These are phyloP conservation scores for Channa maculata DNA, from an alignment of 2,113 vertebrate species.

Conservation along the genomic window DNA sequence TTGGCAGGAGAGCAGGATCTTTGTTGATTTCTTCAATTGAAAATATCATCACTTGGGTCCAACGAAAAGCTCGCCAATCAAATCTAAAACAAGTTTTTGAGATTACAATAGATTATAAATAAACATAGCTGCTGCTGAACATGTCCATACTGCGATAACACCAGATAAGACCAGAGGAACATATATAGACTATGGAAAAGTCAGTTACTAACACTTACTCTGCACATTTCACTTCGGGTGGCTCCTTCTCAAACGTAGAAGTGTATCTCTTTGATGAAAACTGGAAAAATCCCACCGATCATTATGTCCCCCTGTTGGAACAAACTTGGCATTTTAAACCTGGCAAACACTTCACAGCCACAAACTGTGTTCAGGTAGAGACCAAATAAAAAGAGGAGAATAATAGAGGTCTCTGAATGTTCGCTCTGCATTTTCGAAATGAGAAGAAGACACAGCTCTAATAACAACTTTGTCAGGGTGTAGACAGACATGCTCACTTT, in stretches of 20 bases:
- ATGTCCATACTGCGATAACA: too few species aligned
- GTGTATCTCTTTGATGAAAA: constrained; percentile 80
- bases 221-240: constrained; percentile 62
- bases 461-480: constrained; percentile 12
- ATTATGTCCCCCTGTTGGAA: constrained; percentile 80
- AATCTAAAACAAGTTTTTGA: constrained; percentile 66
- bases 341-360: constrained; percentile 68
- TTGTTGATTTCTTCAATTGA: constrained; percentile 84
- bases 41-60: constrained; percentile 84
- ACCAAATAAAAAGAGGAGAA: constrained; percentile 27
- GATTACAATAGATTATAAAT: background rate
- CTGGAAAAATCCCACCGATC: constrained; percentile 83
- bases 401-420: constrained; percentile 40
- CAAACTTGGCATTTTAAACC: constrained; percentile 73
- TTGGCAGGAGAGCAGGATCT: constrained; percentile 75
- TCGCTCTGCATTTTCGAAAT: constrained; percentile 19
- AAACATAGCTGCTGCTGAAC: too few species aligned
- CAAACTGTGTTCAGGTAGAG: constrained; percentile 45
- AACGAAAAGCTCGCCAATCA: constrained; percentile 81
- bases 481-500: too few species aligned
- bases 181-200: too few species aligned
- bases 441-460: constrained; percentile 20
- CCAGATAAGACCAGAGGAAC: too few species aligned
- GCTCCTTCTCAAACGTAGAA: constrained; percentile 61
- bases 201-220: constrained; percentile 67